Evolutionary conservation across 1,140 invertebrate genomes (phyloP), one percentile per base, ranked within the genome.

Genomic region (Lasioglossum baleicum): DNA sequence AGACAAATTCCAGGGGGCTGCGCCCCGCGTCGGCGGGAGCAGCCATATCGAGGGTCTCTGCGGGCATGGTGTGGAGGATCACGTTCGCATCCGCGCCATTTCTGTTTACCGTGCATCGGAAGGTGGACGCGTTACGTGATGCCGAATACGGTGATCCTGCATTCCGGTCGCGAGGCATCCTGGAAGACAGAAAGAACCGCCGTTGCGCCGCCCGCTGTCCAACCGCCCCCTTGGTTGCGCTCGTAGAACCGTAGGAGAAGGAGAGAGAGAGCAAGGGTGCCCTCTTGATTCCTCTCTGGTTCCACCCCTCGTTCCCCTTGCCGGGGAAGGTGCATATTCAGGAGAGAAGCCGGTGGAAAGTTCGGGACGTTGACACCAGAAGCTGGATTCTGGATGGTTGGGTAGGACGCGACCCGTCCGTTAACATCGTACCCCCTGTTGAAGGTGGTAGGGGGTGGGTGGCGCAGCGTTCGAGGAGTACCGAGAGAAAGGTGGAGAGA

Each of bases 331-430:
- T 86, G 85, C 80, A 83, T 86, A 87, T 86, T 87, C 82, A 73
- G 84, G 77, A 83, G 84, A 80, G 78, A 73, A 86, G 84, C 80
- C 75, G 53, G 81, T 82, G 84, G 74, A 86, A 85, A 87, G 70
- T 83, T 83, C 83, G 87, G 88, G 90, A 90, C 89, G 88, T 90
- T 90, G 89, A 91, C 90, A 90, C 88, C 90, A 84, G 82, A 82
- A 86, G 84, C 82, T 83, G 84, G 79, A 86, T 86, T 85, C 83
- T 86, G 84, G 70, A 82, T 80, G 84, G 85, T 83, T 85, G 83
- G 88, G 87, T 86, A 78, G 82, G 80, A 85, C 83, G 74, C 79
- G 79, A 77, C 76, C 74, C 78, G 82, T 87, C 83, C 87, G 88
- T 87, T 83, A 81, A 78, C 83, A 66, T 79, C 73, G 66, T 74